A percentile compares a stretch with the other conserved stretches of the same genome.
Evolutionary conservation across 1,140 invertebrate genomes (phyloP).

Genomic region (Harpegnathos saltator): DNA sequence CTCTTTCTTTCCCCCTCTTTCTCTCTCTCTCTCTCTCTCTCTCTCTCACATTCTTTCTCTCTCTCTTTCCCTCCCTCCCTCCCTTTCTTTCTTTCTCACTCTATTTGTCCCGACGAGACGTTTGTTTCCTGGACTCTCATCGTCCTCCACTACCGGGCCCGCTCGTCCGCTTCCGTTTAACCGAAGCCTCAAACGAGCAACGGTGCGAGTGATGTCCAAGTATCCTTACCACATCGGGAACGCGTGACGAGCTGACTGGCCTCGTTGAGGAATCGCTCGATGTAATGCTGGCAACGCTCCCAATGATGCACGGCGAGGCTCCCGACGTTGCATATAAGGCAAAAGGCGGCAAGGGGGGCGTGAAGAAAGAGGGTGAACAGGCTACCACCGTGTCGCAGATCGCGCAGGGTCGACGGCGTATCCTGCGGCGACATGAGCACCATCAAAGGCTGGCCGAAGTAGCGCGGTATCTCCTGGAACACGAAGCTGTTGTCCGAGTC

Average conservation of each 20-base stretch:
- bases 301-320: slow-evolving; percentile 94
- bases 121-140: not conserved
- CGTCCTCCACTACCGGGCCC: not conserved
- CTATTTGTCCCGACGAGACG: too few species aligned
- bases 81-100: too few species aligned
- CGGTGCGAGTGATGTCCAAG: slow-evolving; percentile 33
- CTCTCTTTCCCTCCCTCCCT: too few species aligned
- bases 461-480: slow-evolving; percentile 96
- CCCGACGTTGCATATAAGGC: slow-evolving; percentile 95
- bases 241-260: slow-evolving; percentile 93
- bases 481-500: slow-evolving; percentile 98
- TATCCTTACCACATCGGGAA: slow-evolving; percentile 92
- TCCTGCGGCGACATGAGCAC: slow-evolving; percentile 97
- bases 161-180: not conserved
- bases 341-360: slow-evolving; percentile 96
- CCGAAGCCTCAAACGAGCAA: slow-evolving; percentile 21
- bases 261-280: slow-evolving; percentile 96
- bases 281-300: slow-evolving; percentile 95
- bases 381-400: slow-evolving; percentile 96
- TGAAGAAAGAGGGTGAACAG: slow-evolving; percentile 98
- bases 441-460: slow-evolving; percentile 98
- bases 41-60: too few species aligned
- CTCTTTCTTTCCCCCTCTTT: too few species aligned
- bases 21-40: too few species aligned
- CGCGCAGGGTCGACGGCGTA: slow-evolving; percentile 93